Conservation (phyloP, 1,140 invertebrate species). For the Drosophila triauraria region DNA sequence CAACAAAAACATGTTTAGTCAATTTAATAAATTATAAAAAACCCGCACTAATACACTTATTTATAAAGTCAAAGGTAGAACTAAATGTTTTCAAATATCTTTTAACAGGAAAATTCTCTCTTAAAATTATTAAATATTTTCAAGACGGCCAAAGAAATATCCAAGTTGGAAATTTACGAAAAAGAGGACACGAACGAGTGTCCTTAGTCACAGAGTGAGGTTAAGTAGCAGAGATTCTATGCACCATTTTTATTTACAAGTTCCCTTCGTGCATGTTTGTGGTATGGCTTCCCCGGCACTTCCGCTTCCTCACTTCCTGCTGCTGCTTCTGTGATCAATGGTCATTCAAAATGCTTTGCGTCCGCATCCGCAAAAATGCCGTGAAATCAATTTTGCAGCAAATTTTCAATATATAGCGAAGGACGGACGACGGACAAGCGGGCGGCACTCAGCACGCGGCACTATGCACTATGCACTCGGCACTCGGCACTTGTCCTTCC, state of each 20-base stretch:
- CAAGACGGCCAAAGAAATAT: too few relatives aligned
- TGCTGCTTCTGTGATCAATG: constrained; percentile 41
- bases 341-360: constrained; percentile 31
- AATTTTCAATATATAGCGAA: constrained; percentile 55
- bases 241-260: neutral
- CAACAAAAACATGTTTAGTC: too few relatives aligned
- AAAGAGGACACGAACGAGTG: too few relatives aligned
- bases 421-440: constrained; percentile 1
- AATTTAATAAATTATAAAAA: too few relatives aligned
- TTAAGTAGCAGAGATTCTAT: too few relatives aligned
- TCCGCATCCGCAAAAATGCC: constrained; percentile 65
- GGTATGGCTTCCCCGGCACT: neutral
- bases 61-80: too few relatives aligned
- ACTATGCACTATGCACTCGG: neutral
- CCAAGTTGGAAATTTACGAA: too few relatives aligned
- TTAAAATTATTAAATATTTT: too few relatives aligned
- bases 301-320: constrained; percentile 13
- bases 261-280: neutral
- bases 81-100: too few relatives aligned
- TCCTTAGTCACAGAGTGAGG: too few relatives aligned
- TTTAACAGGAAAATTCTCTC: too few relatives aligned
- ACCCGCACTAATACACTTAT: too few relatives aligned
- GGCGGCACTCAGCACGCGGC: constrained; percentile 4
- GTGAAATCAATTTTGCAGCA: constrained; percentile 77
- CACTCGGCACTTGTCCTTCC: constrained; percentile 21